These are phyloP conservation scores for Conopomorpha cramerella DNA, from an alignment of 1,140 invertebrate species.

Conservation along the genomic window DNA sequence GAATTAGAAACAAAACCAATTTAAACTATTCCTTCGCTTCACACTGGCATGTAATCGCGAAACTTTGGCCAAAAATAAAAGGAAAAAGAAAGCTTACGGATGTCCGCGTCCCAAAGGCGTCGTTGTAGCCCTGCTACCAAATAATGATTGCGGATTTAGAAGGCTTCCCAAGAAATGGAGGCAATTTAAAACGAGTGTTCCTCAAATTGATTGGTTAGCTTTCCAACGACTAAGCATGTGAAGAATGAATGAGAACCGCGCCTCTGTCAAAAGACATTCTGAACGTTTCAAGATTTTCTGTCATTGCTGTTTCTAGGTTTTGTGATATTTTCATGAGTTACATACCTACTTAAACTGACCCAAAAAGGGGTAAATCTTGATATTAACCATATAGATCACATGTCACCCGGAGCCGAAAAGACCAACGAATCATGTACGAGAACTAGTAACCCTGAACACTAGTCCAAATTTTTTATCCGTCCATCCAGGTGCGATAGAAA, in stretches of 20 bases:
- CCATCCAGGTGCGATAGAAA: too few species aligned
- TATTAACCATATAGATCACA: too few species aligned
- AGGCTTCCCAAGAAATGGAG: slow-evolving; percentile 5
- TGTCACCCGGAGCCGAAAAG: too few species aligned
- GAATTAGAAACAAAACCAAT: slow-evolving; percentile 8
- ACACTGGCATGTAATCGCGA: slow-evolving; percentile 2
- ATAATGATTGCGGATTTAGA: slow-evolving; percentile 8
- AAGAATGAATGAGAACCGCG: background rate
- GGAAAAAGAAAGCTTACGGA: slow-evolving; percentile 2
- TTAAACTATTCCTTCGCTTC: slow-evolving; percentile 8
- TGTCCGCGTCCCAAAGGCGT: slow-evolving; percentile 6
- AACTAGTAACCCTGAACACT: too few species aligned
- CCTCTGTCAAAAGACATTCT: too few species aligned
- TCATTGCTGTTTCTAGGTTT: too few species aligned
- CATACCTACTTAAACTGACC: too few species aligned
- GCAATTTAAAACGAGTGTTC: slow-evolving; percentile 11
- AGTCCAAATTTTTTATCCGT: too few species aligned
- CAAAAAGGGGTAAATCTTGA: too few species aligned
- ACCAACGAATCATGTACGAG: too few species aligned
- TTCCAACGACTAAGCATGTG: slow-evolving; percentile 1
- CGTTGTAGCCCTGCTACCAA: slow-evolving; percentile 7
- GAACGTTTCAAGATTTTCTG: too few species aligned
- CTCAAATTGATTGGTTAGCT: slow-evolving; percentile 9
- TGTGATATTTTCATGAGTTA: too few species aligned
- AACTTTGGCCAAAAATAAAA: slow-evolving; percentile 1